A percentile compares a stretch with the other conserved stretches of the same genome.
phyloP scores from a whole-genome alignment of 1,140 invertebrate genomes.

The Agrilus planipennis region DNA sequence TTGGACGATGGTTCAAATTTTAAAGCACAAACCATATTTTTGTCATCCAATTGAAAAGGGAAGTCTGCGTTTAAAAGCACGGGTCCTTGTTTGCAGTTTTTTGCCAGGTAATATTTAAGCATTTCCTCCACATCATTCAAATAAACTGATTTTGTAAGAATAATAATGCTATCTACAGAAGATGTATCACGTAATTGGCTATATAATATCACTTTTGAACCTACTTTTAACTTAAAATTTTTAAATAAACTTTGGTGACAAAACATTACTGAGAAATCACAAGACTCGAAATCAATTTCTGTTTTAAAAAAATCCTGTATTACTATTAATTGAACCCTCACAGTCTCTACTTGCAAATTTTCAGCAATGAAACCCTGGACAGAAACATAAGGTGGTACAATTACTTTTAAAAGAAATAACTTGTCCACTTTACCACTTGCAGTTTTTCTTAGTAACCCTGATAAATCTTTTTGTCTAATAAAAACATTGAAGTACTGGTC shows the following conservation, averaged over 20 bases:
- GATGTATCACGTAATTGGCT: constrained; percentile 10
- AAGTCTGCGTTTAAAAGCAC: constrained; percentile 48
- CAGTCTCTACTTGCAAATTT: neutral
- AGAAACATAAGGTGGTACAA: constrained; percentile 1
- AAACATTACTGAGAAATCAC: neutral
- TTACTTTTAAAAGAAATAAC: constrained; percentile 4
- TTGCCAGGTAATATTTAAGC: constrained; percentile 46
- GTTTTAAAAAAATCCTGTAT: neutral
- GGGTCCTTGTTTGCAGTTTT: constrained; percentile 37
- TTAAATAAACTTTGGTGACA: constrained; percentile 11
- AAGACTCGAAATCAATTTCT: neutral
- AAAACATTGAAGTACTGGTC: constrained; percentile 18
- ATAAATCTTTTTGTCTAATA: constrained; percentile 10
- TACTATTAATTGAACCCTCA: neutral
- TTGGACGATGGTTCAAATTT: constrained; percentile 42
- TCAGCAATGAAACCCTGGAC: neutral
- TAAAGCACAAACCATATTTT: constrained; percentile 32
- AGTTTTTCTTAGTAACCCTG: constrained; percentile 1
- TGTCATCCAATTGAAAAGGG: constrained; percentile 38
- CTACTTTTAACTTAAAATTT: constrained; percentile 27
- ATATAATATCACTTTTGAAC: constrained; percentile 34
- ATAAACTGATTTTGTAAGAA: constrained; percentile 15
- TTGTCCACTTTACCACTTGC: neutral
- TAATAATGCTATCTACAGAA: constrained; percentile 18
- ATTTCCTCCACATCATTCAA: constrained; percentile 39